Evolutionary conservation across 2,888 invertebrate genomes (phyloP).

Genomic region (Dromius quadrimaculatus): DNA sequence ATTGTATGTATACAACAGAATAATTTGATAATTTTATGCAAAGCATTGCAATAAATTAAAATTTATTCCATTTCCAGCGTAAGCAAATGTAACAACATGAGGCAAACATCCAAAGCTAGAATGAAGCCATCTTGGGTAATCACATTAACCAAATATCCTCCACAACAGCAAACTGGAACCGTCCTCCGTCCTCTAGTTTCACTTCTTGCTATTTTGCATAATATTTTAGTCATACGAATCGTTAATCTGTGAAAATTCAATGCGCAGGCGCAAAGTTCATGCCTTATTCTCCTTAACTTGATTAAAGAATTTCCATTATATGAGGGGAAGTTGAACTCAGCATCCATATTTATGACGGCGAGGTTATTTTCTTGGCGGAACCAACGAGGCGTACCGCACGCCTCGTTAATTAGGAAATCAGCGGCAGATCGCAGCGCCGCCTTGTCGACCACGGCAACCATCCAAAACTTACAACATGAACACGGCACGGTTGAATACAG

Average conservation of each 20-base stretch:
- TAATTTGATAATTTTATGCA: no score
- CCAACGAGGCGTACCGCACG: conserved; percentile 50
- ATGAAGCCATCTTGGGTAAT: conserved; percentile 20
- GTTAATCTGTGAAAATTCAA: conserved; percentile 48
- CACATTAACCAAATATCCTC: conserved; percentile 31
- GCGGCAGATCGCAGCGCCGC: conserved; percentile 3
- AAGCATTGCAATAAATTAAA: conserved; percentile 10
- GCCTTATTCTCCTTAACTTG: conserved; percentile 45
- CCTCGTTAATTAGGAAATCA: conserved; percentile 51
- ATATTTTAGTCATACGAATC: conserved; percentile 51
- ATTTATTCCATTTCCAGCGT: conserved; percentile 24
- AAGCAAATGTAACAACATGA: conserved; percentile 35
- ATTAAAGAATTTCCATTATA: conserved; percentile 48
- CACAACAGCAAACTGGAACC: background rate
- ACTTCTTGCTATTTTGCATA: conserved; percentile 40
- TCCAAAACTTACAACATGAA: background rate
- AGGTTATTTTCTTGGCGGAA: conserved; percentile 42
- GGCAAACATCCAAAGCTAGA: conserved; percentile 30
- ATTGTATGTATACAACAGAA: no score
- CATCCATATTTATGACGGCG: conserved; percentile 42
- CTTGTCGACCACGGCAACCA: background rate
- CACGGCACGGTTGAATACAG: conserved; percentile 5
- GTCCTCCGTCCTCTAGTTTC: background rate
- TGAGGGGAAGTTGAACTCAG: conserved; percentile 4
- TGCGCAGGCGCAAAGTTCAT: conserved; percentile 41